phyloP scores from a whole-genome alignment of 37 sponge, comb jelly and placozoan genomes.

The Beroe forskalii region DNA sequence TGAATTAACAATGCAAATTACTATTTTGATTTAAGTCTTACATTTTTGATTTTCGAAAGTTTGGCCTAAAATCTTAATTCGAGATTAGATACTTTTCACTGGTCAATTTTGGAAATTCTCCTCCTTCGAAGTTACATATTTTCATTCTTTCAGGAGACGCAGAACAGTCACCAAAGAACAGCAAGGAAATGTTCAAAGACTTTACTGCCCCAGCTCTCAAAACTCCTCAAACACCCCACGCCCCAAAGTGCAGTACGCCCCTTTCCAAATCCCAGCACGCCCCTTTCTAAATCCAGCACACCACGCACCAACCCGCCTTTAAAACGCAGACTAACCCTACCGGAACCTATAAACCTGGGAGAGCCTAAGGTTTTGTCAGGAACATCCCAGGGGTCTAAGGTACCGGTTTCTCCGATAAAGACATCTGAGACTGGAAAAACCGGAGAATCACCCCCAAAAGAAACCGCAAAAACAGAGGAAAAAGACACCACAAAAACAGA shows the following conservation, averaged over 20 bases:
- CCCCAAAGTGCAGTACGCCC: background rate
- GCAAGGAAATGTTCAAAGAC: background rate
- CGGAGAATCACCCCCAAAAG: background rate
- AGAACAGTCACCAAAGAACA: too few species aligned
- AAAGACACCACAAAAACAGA: background rate
- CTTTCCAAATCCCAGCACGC: background rate
- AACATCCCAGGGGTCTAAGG: background rate
- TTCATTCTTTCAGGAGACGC: too few species aligned
- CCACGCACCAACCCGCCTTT: background rate
- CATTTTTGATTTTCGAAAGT: too few species aligned
- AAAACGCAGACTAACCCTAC: conserved; percentile 37
- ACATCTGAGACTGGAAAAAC: background rate
- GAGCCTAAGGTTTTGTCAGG: background rate
- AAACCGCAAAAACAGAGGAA: background rate
- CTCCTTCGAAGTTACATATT: too few species aligned
- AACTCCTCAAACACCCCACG: too few species aligned
- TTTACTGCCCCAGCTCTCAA: too few species aligned
- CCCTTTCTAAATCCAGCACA: background rate
- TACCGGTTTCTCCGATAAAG: background rate
- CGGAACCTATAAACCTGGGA: background rate
- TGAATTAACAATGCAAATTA: too few species aligned
- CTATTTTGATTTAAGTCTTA: too few species aligned
- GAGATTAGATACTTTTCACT: too few species aligned
- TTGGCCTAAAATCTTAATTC: too few species aligned
- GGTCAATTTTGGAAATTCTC: too few species aligned